Conservation (phyloP, 2,888 invertebrate species). For the Zootermopsis nevadensis region DNA sequence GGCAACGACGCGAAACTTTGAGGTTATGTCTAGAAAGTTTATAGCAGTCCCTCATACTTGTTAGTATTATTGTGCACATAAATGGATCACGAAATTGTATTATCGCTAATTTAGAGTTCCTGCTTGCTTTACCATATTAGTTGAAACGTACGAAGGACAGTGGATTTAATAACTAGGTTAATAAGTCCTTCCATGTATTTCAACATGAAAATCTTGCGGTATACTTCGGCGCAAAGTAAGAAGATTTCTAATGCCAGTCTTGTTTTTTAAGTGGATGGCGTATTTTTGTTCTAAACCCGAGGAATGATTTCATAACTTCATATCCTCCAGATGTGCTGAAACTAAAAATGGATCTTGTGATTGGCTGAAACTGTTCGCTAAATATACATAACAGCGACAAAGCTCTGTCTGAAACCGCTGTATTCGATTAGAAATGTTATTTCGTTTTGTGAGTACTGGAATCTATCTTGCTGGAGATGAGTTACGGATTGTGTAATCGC, state of each 20-base stretch:
- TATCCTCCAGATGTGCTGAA: neutral
- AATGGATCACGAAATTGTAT: too few relatives aligned
- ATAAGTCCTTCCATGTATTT: too few relatives aligned
- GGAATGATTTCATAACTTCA: neutral
- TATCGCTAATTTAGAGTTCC: too few relatives aligned
- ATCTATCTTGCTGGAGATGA: conserved; percentile 6
- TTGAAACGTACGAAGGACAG: too few relatives aligned
- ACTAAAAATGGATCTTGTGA: neutral
- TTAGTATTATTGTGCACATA: too few relatives aligned
- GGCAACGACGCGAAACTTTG: too few relatives aligned
- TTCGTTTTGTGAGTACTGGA: neutral
- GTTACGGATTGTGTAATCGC: neutral
- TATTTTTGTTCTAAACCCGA: neutral
- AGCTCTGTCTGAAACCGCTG: neutral
- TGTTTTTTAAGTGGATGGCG: neutral
- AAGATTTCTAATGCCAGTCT: neutral
- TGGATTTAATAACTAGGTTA: too few relatives aligned
- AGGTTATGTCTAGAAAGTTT: too few relatives aligned
- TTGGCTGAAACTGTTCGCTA: neutral
- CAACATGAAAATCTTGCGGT: too few relatives aligned
- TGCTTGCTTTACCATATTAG: too few relatives aligned
- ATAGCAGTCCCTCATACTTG: too few relatives aligned
- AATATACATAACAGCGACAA: neutral
- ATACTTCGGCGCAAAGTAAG: too few relatives aligned
- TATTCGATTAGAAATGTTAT: neutral